These are phyloP conservation scores for Thamnophis elegans DNA, from an alignment of 2,797 vertebrate species.

Conservation along the genomic window DNA sequence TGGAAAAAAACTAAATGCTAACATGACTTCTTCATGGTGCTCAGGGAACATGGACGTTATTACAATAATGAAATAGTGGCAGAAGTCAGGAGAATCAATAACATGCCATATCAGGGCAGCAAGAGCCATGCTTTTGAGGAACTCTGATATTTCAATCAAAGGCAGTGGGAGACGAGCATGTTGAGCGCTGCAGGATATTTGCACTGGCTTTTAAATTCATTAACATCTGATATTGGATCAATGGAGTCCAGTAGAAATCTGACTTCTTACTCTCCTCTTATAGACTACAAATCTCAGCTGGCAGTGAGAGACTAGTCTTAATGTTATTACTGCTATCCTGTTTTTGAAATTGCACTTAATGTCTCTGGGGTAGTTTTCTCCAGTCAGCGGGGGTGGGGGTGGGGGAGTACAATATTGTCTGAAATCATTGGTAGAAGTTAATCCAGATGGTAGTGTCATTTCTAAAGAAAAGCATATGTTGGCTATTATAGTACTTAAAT, in stretches of 20 bases:
- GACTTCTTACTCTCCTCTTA: rapidly evolving
- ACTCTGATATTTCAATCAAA: conserved; percentile 33
- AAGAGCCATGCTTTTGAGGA: conserved; percentile 40
- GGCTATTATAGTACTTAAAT: conserved; percentile 81
- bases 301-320: conserved; percentile 40
- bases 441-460: conserved; percentile 80
- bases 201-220: conserved; percentile 26
- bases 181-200: conserved; percentile 28
- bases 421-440: conserved; percentile 76
- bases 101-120: conserved; percentile 23
- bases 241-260: conserved; percentile 9
- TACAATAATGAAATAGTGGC: conserved; percentile 33
- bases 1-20: conserved; percentile 42
- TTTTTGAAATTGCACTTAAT: conserved; percentile 45
- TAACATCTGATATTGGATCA: conserved; percentile 33
- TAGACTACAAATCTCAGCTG: conserved; percentile 5
- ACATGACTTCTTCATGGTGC: conserved; percentile 23
- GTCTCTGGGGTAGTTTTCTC: conserved; percentile 59
- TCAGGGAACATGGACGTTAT: background rate
- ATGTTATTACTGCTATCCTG: conserved; percentile 31
- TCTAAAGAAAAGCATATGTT: conserved; percentile 82
- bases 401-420: conserved; percentile 69
- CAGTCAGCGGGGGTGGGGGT: conserved; percentile 40
- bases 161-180: conserved; percentile 4
- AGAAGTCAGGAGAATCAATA: conserved; percentile 33